Evolutionary conservation across 2,113 vertebrate species (phyloP), one percentile per base, ranked within the genome.

Genomic region (Mustela nigripes): DNA sequence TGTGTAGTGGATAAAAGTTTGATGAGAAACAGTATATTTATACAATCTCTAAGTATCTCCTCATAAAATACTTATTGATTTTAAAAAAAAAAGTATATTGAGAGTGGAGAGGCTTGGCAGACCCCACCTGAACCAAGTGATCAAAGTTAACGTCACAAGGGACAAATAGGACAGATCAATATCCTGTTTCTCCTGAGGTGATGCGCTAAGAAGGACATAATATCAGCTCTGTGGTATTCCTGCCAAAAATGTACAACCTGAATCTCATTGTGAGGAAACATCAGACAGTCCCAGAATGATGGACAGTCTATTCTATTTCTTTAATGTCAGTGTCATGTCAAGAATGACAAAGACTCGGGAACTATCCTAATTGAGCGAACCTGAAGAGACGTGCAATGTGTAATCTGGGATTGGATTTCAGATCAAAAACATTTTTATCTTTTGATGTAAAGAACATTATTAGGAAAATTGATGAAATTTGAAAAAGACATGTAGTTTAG

Each of bases 381-480:
- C 88, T 56, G 19, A 76, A 62, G 78, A 85, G 33, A 85, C 16
- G 4, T 15, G n/a, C 36, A 86, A 26, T 9, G 2, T 67, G 22
- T 16, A 18, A 90, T 42, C n/a, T 95, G 58, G 83, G 36, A 48
- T 81, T 91, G 28, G 14, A 78, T 93, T 91, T n/a, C 48, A 65
- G 50, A 91, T 95, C 24, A 8, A 62, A 92, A 81, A 15, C 7
- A 33, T 69, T 56, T 56, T 60, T 31, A 24, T 94, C 10, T 93
- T 86, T 71, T 63, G 10, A 76, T 83, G 2, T 78, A 73, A 94
- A 67, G 71, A 81, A 90, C 11, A 33, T 67, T 79, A 36, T 56
- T 84, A 74, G 48, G 67, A 94, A 94, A 96, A 94, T 19, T n/a
- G 73, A 60, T 87, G 36, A 85, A 87, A 90, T 76, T 91, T 88